phyloP scores from a whole-genome alignment of 2,888 invertebrate genomes.

The Zygothrica quintamaculata region DNA sequence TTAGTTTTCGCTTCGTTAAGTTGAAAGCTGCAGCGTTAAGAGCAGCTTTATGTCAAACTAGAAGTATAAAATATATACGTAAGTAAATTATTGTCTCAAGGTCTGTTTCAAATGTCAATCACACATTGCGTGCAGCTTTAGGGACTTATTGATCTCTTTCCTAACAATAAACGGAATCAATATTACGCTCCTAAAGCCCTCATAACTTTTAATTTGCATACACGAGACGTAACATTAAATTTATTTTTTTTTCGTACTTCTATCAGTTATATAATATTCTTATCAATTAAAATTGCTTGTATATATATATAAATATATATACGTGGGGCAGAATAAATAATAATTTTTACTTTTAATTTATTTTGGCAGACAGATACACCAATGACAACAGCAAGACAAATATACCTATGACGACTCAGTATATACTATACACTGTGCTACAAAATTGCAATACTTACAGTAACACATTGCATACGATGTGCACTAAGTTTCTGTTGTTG shows the following conservation, averaged over 20 bases:
- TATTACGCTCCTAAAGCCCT: no score
- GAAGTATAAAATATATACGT: slow-evolving; percentile 31
- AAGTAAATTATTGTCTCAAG: slow-evolving; percentile 9
- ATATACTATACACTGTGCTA: slow-evolving; percentile 42
- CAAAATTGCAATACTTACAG: slow-evolving; percentile 19
- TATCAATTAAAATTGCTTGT: no score
- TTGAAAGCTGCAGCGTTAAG: slow-evolving; percentile 1
- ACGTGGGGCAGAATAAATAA: slow-evolving; percentile 10
- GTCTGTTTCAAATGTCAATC: slow-evolving; percentile 14
- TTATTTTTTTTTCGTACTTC: no score
- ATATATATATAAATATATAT: no score
- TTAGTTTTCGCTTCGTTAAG: background rate
- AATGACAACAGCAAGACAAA: slow-evolving; percentile 57
- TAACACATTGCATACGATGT: slow-evolving; percentile 3
- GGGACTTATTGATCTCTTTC: slow-evolving; percentile 1
- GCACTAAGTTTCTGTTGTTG: background rate
- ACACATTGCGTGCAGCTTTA: slow-evolving; percentile 16
- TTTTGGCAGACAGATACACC: slow-evolving; percentile 42
- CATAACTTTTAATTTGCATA: no score
- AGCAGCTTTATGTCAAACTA: slow-evolving; percentile 34
- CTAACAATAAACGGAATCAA: no score
- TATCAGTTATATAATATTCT: no score
- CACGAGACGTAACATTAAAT: no score
- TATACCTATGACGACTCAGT: slow-evolving; percentile 46
- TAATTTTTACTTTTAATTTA: slow-evolving; percentile 19